Evolutionary conservation across 2,797 vertebrate species (phyloP).

Genomic region (Scarus forsteni): DNA sequence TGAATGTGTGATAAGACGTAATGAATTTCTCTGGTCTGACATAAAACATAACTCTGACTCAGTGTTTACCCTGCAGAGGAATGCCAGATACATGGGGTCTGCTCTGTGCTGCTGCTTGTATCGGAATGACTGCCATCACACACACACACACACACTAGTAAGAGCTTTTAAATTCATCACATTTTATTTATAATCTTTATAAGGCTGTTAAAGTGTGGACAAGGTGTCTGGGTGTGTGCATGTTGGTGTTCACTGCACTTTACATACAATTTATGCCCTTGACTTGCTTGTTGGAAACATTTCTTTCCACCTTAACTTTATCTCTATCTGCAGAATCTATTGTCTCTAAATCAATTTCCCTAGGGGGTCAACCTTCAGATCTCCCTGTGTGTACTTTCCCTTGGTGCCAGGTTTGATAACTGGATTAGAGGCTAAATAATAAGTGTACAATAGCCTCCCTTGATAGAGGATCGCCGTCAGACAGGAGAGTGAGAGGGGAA

Average conservation of each 20-base stretch:
- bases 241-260: constrained; percentile 8
- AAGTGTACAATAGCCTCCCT: constrained; percentile 63
- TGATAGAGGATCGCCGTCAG: constrained; percentile 62
- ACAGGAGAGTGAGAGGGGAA: constrained; percentile 45
- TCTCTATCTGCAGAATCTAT: constrained; percentile 17
- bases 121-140: constrained; percentile 48
- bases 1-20: constrained; percentile 73
- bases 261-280: background rate
- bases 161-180: constrained; percentile 45
- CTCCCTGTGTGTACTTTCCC: constrained; percentile 38
- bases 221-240: constrained; percentile 41
- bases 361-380: constrained; percentile 46
- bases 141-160: constrained; percentile 30
- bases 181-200: constrained; percentile 59
- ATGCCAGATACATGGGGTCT: constrained; percentile 50
- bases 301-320: constrained; percentile 31
- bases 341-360: constrained; percentile 55
- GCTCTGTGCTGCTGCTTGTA: constrained; percentile 16
- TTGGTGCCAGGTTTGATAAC: constrained; percentile 63
- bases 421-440: constrained; percentile 67
- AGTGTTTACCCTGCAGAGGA: constrained; percentile 57
- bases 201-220: constrained; percentile 55
- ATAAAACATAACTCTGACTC: constrained; percentile 63
- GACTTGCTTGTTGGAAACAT: constrained; percentile 29
- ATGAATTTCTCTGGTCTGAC: constrained; percentile 74